Evolutionary conservation across 2,888 invertebrate genomes (phyloP), one percentile per base, ranked within the genome.

Genomic region (Brassicogethes aeneus): DNA sequence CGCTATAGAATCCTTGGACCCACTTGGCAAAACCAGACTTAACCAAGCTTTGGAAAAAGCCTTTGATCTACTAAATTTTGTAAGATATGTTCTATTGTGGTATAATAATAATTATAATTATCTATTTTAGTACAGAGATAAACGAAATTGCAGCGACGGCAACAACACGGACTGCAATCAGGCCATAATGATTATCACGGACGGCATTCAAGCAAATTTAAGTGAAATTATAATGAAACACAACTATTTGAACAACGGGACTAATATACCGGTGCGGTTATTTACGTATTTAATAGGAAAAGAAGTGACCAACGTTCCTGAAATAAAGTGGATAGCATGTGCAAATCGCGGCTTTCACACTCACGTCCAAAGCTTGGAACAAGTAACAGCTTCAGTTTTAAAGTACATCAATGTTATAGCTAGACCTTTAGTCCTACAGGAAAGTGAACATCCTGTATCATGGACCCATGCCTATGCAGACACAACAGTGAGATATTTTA

Each of bases 391-490:
- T 65, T 90, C 97, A 65, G 96, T 97, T 15, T 70, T 97, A 56
- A 88, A 94, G 65, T 99, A 99, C 68, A 90, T 99, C 49, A 85
- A 90, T 44, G 94, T 97, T 2, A 84, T 99, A 61, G 95, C 89
- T 0, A 76, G 85, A 31, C 89, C 89, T 0, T 71, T 89, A 61
- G 87, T 88, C 3, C 66, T 89, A 36, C 89, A 79, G 65, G 84
- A 70, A 3, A 68, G 69, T 2, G 72, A 82, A 3, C 89, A 90
- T 55, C 89, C 86, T 14, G 80, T 89, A 3, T 85, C 92, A 10
- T 99, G 97, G 97, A 96, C 95, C 0, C 93, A 95, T 56, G 85
- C 91, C 7, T 94, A 93, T 61, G 83, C 85, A 16, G 93, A 95
- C 61, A 73, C 81, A 46, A 84, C 88, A 62, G 92, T 91, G 70